phyloP scores from a whole-genome alignment of 2,888 invertebrate species.

The Nycteola revayana region DNA sequence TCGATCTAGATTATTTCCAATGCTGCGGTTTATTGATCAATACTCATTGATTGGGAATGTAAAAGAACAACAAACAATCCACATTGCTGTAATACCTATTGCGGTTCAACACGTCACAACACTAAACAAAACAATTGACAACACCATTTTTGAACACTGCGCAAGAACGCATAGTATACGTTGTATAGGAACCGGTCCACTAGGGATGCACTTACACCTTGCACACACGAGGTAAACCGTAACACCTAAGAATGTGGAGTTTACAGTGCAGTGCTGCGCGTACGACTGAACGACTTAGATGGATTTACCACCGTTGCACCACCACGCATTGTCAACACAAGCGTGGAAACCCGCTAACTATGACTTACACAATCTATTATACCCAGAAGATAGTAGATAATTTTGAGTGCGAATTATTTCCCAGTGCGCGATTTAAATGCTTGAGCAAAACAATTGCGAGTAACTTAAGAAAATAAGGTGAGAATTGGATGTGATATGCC shows the following conservation, averaged over 20 bases:
- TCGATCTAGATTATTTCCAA: background rate
- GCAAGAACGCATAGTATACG: constrained; percentile 15
- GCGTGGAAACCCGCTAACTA: constrained; percentile 69
- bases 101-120: constrained; percentile 23
- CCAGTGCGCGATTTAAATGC: constrained; percentile 41
- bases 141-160: constrained; percentile 26
- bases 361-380: constrained; percentile 74
- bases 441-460: constrained; percentile 43
- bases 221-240: constrained; percentile 33
- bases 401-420: constrained; percentile 51
- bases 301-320: constrained; percentile 68
- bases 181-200: constrained; percentile 1
- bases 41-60: constrained; percentile 1
- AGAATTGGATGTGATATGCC: constrained; percentile 13
- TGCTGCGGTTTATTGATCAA: constrained; percentile 1
- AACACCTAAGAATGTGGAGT: constrained; percentile 49
- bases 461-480: constrained; percentile 26
- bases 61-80: constrained; percentile 37
- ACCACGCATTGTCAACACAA: constrained; percentile 70
- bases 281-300: constrained; percentile 58
- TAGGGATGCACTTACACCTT: constrained; percentile 1
- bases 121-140: constrained; percentile 27
- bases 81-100: constrained; percentile 24
- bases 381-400: constrained; percentile 67
- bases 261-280: constrained; percentile 67